Evolutionary conservation across 1,140 invertebrate genomes (phyloP).

Genomic region (Battus philenor): DNA sequence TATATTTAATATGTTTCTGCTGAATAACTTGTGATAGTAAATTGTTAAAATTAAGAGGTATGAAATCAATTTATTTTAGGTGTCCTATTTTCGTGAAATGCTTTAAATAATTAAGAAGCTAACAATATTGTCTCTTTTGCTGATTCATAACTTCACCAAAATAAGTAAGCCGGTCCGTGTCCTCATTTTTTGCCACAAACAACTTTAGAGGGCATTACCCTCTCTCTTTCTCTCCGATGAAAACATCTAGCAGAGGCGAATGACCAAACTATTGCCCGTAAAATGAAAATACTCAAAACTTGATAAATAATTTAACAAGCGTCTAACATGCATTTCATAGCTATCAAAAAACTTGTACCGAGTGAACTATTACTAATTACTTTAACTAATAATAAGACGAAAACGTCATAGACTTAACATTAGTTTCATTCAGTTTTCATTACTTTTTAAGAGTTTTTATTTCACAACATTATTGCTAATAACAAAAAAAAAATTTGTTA

Average conservation of each 20-base stretch:
- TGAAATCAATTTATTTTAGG: conserved; percentile 3
- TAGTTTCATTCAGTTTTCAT: no score
- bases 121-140: conserved; percentile 57
- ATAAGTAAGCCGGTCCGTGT: conserved; percentile 66
- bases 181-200: conserved; percentile 73
- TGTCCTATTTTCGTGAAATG: conserved; percentile 31
- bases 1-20: no score
- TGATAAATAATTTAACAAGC: conserved; percentile 12
- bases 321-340: conserved; percentile 4
- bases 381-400: no score
- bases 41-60: no score
- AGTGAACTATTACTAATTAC: no score
- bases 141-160: conserved; percentile 67
- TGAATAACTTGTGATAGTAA: no score
- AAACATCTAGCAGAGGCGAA: conserved; percentile 56
- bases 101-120: conserved; percentile 35
- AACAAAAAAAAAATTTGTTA: no score
- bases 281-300: conserved; percentile 8
- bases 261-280: conserved; percentile 35
- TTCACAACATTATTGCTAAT: no score
- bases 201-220: conserved; percentile 69
- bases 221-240: conserved; percentile 54
- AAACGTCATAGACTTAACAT: no score
- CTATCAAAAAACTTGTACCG: neutral
- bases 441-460: no score